Percentiles rank a stretch among this genome's conserved stretches.
phyloP scores from a whole-genome alignment of 1,140 invertebrate genomes.

The Rhagoletis pomonella region DNA sequence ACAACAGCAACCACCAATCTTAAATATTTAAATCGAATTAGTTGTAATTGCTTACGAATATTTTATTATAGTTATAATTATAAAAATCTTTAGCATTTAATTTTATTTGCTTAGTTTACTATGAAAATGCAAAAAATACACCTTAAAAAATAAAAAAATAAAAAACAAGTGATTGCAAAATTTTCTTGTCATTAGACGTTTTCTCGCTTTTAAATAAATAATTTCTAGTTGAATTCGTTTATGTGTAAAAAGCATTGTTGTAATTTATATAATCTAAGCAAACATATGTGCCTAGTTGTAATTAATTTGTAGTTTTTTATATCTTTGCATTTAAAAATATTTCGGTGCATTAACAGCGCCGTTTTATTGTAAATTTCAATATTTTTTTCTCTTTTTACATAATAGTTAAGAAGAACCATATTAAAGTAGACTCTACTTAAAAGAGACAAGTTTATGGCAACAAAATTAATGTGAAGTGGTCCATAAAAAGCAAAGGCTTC shows the following conservation, averaged over 20 bases:
- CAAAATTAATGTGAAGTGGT: no score
- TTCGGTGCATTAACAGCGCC: no score
- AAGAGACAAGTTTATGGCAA: no score
- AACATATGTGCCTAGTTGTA: slow-evolving; percentile 50
- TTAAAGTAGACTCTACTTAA: no score
- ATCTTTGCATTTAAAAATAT: no score
- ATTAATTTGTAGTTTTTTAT: background rate
- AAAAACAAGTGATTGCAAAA: slow-evolving; percentile 48
- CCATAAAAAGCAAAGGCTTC: no score
- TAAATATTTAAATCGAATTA: background rate
- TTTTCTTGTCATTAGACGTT: slow-evolving; percentile 59
- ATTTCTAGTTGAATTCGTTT: slow-evolving; percentile 19
- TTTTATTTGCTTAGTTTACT: background rate
- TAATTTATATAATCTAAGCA: background rate
- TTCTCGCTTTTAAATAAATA: slow-evolving; percentile 52
- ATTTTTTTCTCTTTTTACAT: no score
- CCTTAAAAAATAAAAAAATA: background rate
- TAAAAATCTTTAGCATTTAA: background rate
- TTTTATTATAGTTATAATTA: background rate
- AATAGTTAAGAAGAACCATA: no score
- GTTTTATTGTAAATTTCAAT: no score
- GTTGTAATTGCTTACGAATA: background rate
- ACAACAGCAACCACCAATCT: background rate
- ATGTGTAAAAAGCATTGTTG: background rate
- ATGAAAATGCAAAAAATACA: no score